Base-by-base conservation (phyloP, 2,113 vertebrate species). In the Passer montanus region DNA sequence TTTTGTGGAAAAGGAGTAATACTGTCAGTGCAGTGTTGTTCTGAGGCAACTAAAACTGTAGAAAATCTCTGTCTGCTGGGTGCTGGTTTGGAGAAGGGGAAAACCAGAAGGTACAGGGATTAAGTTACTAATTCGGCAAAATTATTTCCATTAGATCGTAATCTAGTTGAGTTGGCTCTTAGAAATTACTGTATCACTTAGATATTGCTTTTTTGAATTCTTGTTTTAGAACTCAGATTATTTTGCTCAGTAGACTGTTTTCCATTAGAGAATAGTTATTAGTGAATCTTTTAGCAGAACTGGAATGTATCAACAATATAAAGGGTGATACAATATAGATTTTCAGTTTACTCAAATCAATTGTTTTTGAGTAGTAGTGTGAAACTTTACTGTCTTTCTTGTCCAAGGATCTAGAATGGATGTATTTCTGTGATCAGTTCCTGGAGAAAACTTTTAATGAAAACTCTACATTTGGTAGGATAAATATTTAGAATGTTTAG, bases 121-220 rank as follows among this genome's bases (percentile, higher is more conserved):
- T 89, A 88, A 64, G 26, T 95, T 97, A 75, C n/a, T 81, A 60
- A 50, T 76, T 78, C 16, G 74, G 58, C 53, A 81, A 46, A 88
- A 35, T 47, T 86, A 58, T 91, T 96, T 93, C 88, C 58, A 59
- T 87, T 69, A 73, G 59, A 39, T 86, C 9, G 3, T 89, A 70
- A 85, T 89, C 63, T 59, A 18, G 58, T 93, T 73, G 72, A 70
- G 28, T 75, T n/a, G 60, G 37, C 24, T 95, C 31, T 58, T 92
- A 76, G 31, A 80, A 72, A 0, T 89, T 73, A 63, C 0, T 1
- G 2, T 84, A 35, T 76, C 41, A 39, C 28, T 64, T 80, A 83
- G 37, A 21, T 20, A 26, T 47, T 0, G 16, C 75, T 64, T 33
- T 53, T 91, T 41, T 80, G 14, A 70, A 41, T 91, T 90, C 37